phyloP scores from a whole-genome alignment of 2,888 invertebrate species.

The Apodemia mormo region DNA sequence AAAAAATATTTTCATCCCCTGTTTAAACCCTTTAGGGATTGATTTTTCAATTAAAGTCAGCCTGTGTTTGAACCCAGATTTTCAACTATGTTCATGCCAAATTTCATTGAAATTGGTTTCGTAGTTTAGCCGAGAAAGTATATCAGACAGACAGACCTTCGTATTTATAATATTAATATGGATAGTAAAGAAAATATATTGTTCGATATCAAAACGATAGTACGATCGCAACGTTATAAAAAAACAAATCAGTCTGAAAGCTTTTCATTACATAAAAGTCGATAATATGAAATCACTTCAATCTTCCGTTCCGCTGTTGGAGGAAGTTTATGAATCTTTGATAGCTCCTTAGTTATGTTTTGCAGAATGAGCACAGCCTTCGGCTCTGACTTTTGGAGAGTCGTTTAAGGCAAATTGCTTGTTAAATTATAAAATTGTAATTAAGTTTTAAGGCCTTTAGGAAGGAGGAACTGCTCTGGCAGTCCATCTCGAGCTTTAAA shows the following conservation, averaged over 20 bases:
- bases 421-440: slow-evolving; percentile 5
- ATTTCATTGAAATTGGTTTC: no score
- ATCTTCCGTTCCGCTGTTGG: slow-evolving; percentile 11
- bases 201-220: not conserved
- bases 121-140: no score
- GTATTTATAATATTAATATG: no score
- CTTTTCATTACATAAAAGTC: slow-evolving; percentile 8
- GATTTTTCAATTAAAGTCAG: no score
- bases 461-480: no score
- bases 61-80: no score
- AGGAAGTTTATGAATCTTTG: slow-evolving; percentile 15
- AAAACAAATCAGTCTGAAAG: slow-evolving; percentile 14
- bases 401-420: not conserved
- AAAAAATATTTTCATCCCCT: no score
- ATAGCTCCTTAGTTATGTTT: slow-evolving; percentile 16
- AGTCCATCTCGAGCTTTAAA: no score
- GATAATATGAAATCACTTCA: slow-evolving; percentile 16
- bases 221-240: not conserved
- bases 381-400: not conserved
- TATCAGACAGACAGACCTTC: no score
- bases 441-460: not conserved
- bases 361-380: slow-evolving; percentile 8
- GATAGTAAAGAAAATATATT: no score
- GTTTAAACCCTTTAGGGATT: no score
- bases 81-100: no score